Evolutionary conservation across 2,888 invertebrate genomes (phyloP), one percentile per base, ranked within the genome.

Genomic region (Mechanitis messenoides): DNA sequence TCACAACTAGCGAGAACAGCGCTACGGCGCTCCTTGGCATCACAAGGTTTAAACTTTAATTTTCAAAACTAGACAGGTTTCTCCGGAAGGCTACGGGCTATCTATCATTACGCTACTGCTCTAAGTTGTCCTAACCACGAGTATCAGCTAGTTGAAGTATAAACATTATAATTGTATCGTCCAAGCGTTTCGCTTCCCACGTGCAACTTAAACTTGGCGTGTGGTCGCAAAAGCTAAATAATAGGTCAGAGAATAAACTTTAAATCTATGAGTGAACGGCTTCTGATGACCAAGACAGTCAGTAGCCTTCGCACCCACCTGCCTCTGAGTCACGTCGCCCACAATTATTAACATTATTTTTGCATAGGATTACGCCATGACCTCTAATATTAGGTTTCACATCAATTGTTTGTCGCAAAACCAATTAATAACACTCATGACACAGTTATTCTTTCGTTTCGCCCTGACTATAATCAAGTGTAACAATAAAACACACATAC

Each of bases 261-360:
- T 66, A 62, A 64, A 67, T 63, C 68, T 66, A 67, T 58, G 54
- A 68, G 68, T 67, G 72, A 71, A 71, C 73, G 80, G 78, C 77
- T 78, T 75, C 75, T 76, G 81, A 79, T 84, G 84, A 77, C 82
- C 85, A 83, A 83, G 77, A 77, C 75, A 63, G 60, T 55, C 61
- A 70, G 78, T 54, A 64, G 74, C 87, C 88, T 88, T 85, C 81
- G 69, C 83, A 73, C 87, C 87, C 83, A 87, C 87, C 62, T 68
- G 63, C n/a, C 69, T 74, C 80, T 87, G 87, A 87, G 73, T 87
- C 87, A 87, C 74, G 61, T 74, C 84, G 79, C 86, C 87, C 82
- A 85, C 87, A 66, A 61, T 67, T 72, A 82, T 85, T 83, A 78
- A 74, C 79, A 83, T 81, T 67, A 68, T 74, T 79, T 81, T 80